Base-by-base conservation (phyloP, 2,888 invertebrate species). In the Fragum sueziense region DNA sequence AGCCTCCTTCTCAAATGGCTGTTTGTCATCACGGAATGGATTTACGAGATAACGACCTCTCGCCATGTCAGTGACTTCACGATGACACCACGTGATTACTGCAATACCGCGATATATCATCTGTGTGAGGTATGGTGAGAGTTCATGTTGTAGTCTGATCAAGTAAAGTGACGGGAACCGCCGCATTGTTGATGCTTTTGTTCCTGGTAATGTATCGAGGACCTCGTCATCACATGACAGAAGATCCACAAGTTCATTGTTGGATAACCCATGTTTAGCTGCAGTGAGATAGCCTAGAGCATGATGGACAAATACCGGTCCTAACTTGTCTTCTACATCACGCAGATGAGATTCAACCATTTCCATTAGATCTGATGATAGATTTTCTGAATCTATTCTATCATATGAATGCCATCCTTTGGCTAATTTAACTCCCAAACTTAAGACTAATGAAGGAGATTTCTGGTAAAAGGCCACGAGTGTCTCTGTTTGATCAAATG, bases 41-140 rank as follows among this genome's bases (percentile, higher is more conserved):
- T 81, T 76, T 7, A 70, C 57, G 0, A 86, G 72, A 79, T 87
- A 88, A 59, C 88, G 71, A 22, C 79, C 70, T 11, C 57, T 68
- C 22, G 89, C 90, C 6, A 86, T 83, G 34, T 88, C 85, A 62
- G 81, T 84, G 75, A 91, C 89, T 76, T 88, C 88, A 27, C 86
- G 86, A 69, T 91, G 90, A 74, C 88, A 89, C 90, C 90, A 91
- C 9, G 83, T 76, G 68, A 86, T 76, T 2, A 88, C 86, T 4
- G 74, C 76, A 33, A 87, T 88, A 4, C 87, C 88, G 59, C 89
- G 90, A 0, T 86, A 86, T 47, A 84, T 80, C 33, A 85, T 54
- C 71, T 88, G 86, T 11, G 80, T 81, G 11, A 90, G 76, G 70
- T 87, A 90, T 27, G 83, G 85, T n/a, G 73, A 71, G 11, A 90